Percentiles rank a stretch among this genome's conserved stretches.
Evolutionary conservation across 1,140 invertebrate genomes (phyloP).

Genomic region (Coenobita brevimanus): DNA sequence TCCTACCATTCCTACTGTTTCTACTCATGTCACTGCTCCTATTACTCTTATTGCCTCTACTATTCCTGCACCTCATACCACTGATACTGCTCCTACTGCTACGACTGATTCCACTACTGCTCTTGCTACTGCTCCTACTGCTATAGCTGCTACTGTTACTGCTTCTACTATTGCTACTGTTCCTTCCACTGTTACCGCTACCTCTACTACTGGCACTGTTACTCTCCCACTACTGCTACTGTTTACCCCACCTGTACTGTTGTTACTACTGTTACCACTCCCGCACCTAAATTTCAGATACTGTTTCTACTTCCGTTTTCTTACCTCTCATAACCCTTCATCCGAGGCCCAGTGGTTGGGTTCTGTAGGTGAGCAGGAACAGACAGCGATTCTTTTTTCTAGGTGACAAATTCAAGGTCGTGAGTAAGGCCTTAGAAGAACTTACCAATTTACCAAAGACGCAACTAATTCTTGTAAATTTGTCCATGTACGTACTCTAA

Average conservation of each 20-base stretch:
- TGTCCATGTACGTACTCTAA: too few relatives aligned
- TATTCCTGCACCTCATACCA: not conserved
- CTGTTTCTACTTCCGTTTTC: not conserved
- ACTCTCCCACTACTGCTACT: conserved; percentile 37
- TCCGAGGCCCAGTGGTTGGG: too few relatives aligned
- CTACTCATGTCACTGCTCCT: not conserved
- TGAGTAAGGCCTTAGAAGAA: too few relatives aligned
- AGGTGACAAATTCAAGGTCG: too few relatives aligned
- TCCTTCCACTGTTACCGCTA: conserved; percentile 15
- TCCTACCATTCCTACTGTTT: not conserved
- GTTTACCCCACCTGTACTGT: not conserved
- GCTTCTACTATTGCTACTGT: not conserved
- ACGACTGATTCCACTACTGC: not conserved
- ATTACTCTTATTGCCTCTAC: not conserved
- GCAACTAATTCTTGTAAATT: too few relatives aligned
- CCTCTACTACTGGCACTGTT: conserved; percentile 21
- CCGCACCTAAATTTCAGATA: not conserved
- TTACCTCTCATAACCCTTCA: too few relatives aligned
- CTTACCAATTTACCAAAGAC: too few relatives aligned
- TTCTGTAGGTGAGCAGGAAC: too few relatives aligned
- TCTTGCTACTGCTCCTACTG: not conserved
- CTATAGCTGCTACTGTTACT: not conserved
- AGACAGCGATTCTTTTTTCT: too few relatives aligned
- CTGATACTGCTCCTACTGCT: not conserved
- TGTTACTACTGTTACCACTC: conserved; percentile 14